Evolutionary conservation across 2,113 vertebrate genomes (phyloP).

Genomic region (Hippocampus mohnikei): DNA sequence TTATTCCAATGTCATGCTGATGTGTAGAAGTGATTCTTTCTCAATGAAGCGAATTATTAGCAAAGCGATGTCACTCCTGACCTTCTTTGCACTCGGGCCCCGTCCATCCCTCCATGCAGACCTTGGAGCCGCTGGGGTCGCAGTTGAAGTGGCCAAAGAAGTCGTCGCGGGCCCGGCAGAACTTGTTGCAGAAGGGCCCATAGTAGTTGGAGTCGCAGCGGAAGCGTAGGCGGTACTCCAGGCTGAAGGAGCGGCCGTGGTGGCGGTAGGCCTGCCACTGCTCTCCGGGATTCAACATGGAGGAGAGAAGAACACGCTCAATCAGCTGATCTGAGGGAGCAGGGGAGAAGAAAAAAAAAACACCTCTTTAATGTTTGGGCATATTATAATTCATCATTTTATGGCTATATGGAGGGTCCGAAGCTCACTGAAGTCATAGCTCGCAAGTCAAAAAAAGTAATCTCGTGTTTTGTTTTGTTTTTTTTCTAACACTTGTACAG

Average conservation of each 20-base stretch:
- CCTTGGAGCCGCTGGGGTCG: conserved; percentile 75
- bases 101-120: conserved; percentile 79
- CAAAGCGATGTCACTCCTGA: conserved; percentile 23
- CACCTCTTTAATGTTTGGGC: neutral
- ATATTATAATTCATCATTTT: neutral
- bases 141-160: conserved; percentile 80
- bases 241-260: conserved; percentile 70
- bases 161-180: conserved; percentile 71
- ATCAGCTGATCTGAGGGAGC: conserved; percentile 72
- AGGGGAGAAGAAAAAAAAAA: neutral
- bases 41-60: neutral
- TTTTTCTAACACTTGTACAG: too few species aligned
- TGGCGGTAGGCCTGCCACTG: conserved; percentile 73
- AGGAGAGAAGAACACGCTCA: conserved; percentile 74
- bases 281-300: conserved; percentile 77
- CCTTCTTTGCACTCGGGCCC: conserved; percentile 65
- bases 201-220: conserved; percentile 76
- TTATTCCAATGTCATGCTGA: too few species aligned
- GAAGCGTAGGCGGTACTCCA: conserved; percentile 79
- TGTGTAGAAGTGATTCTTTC: too few species aligned
- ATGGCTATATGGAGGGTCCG: too few species aligned
- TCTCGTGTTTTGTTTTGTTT: too few species aligned
- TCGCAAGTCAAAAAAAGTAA: too few species aligned
- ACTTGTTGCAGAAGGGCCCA: conserved; percentile 74
- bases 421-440: too few species aligned